Conservation (phyloP, 2,113 vertebrate genomes). For the Ictalurus punctatus region DNA sequence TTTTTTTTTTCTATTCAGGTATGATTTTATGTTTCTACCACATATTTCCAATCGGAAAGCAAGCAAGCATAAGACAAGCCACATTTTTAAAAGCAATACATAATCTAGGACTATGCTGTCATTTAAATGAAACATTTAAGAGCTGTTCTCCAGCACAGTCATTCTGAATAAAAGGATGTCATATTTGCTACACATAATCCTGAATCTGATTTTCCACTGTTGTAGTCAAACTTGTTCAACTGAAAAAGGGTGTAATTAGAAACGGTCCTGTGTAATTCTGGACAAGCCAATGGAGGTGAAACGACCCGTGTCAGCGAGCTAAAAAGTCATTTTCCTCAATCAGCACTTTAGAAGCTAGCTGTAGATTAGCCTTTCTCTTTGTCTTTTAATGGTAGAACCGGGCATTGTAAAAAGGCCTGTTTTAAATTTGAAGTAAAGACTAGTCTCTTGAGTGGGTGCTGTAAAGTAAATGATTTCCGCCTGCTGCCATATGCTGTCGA, state of each 20-base stretch:
- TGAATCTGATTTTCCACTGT: slow-evolving; percentile 9
- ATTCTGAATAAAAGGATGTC: slow-evolving; percentile 1
- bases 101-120: background rate
- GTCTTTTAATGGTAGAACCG: slow-evolving; percentile 33
- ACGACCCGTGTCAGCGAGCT: slow-evolving; percentile 17
- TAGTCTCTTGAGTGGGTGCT: slow-evolving; percentile 38
- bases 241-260: slow-evolving; percentile 10
- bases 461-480: slow-evolving; percentile 53
- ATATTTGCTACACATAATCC: slow-evolving; percentile 5
- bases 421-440: slow-evolving; percentile 41
- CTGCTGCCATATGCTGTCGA: slow-evolving; percentile 48
- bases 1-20: background rate
- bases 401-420: slow-evolving; percentile 37
- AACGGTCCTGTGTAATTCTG: slow-evolving; percentile 1
- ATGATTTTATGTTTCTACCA: background rate
- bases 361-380: slow-evolving; percentile 42
- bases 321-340: slow-evolving; percentile 46
- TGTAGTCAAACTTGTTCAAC: slow-evolving; percentile 16
- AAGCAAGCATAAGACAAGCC: background rate
- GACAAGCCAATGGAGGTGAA: slow-evolving; percentile 23
- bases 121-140: slow-evolving; percentile 13
- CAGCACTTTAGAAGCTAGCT: slow-evolving; percentile 44
- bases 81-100: background rate
- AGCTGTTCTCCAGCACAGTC: background rate
- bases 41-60: background rate